A percentile compares a stretch with the other conserved stretches of the same genome.
phyloP scores from a whole-genome alignment of 2,113 vertebrate species.

The Eulemur macaco region DNA sequence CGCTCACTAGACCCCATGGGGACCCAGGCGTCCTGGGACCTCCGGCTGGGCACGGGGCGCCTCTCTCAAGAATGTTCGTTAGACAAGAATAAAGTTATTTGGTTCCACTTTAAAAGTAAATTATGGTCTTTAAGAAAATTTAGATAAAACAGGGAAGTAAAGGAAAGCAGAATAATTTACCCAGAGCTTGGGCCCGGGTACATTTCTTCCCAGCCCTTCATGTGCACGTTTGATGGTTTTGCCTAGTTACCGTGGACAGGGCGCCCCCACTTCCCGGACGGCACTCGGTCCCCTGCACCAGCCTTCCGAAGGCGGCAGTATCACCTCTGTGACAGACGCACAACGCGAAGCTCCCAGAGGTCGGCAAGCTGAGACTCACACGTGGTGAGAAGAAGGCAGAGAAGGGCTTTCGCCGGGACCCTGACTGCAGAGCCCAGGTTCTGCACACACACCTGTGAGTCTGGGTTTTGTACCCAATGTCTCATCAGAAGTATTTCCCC shows the following conservation, averaged over 20 bases:
- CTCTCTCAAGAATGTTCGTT: background rate
- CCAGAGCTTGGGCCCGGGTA: background rate
- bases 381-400: background rate
- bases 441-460: rapidly evolving
- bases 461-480: no score
- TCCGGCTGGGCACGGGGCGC: background rate
- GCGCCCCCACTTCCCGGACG: rapidly evolving
- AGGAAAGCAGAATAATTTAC: background rate
- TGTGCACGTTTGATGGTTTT: rapidly evolving
- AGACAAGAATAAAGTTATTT: background rate
- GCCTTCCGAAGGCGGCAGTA: background rate
- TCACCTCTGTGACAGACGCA: background rate
- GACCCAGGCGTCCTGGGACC: rapidly evolving
- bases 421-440: rapidly evolving
- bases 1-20: rapidly evolving
- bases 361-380: background rate
- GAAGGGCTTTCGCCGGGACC: background rate
- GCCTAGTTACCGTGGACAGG: rapidly evolving
- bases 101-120: background rate
- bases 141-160: background rate
- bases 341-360: background rate
- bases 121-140: background rate
- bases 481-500: background rate
- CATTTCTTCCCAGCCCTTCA: background rate
- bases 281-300: rapidly evolving